Base-by-base conservation (phyloP, 2,113 vertebrate species). In the Dasyurus viverrinus region DNA sequence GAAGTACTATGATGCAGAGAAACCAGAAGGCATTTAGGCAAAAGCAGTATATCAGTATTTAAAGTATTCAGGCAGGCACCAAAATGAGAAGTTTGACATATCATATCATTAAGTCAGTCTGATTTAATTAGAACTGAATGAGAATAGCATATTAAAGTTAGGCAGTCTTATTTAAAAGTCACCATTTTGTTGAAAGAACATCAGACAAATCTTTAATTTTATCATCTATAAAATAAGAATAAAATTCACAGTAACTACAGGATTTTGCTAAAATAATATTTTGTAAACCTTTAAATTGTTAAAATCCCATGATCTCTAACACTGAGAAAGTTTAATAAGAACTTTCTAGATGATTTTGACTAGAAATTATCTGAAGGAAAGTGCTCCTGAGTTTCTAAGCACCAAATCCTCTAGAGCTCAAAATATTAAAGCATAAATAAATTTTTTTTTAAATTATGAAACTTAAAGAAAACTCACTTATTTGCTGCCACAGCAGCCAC, bases 401-500 rank as follows among this genome's bases (percentile, higher is more conserved):
- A 6, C 68, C 68, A 84, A 42, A 84, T 84, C 36, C 16, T 42
- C 16, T 42, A 84, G n/a, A 16, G 68, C 60, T 84, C 68, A 22
- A 22, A 84, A 42, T 84, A 23, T 84, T 14, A 84, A 23, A 42
- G 19, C 23, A 42, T 42, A 76, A 76, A n/a, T 76, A 36, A 36
- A 42, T 42, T 76, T n/a, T 57, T n/a, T 57, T 84, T 42, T 2
- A 76, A 76, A 84, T 42, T 27, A 10, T 42, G 23, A 46, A 53
- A 36, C 54, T 90, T 27, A 6, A 12, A n/a, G 46, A 76, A 0
- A 26, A 97, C 98, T 98, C 94, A 99, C 99, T 99, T 99, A 94
- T 98, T 98, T 25, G 99, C 99, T 91, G 99, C 99, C 89, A 99
- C 98, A 3, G 99, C 98, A 46, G 99, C 98, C 94, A 99, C 97